A percentile compares a stretch with the other conserved stretches of the same genome.
Conservation (phyloP, 2,113 vertebrate species). For the Bambusicola thoracicus region DNA sequence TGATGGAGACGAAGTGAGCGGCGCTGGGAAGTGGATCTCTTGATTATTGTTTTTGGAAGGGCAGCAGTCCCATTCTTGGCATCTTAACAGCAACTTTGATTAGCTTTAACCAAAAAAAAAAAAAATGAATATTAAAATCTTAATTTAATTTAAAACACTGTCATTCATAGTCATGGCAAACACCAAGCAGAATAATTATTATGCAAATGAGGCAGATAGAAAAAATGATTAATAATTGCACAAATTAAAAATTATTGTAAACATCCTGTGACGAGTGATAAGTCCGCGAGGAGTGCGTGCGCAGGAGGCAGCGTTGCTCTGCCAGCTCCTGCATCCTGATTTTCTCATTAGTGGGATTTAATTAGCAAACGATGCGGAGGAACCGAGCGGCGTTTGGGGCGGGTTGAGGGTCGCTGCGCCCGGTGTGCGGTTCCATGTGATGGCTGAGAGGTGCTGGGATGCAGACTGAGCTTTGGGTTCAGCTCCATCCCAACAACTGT, state of each 20-base stretch:
- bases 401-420: accelerated
- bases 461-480: accelerated
- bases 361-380: slow-evolving; percentile 34
- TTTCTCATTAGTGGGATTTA: slow-evolving; percentile 68
- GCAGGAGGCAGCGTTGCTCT: slow-evolving; percentile 39
- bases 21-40: not conserved
- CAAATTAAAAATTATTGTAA: slow-evolving; percentile 86
- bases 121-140: slow-evolving; percentile 72
- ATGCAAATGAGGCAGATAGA: slow-evolving; percentile 84
- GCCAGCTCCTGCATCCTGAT: slow-evolving; percentile 45
- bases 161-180: slow-evolving; percentile 78
- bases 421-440: accelerated
- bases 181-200: slow-evolving; percentile 80
- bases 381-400: not conserved
- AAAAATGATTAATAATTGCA: slow-evolving; percentile 86
- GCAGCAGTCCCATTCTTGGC: not conserved
- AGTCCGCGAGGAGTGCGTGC: slow-evolving; percentile 50
- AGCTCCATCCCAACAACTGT: accelerated
- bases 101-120: slow-evolving; percentile 53
- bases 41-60: not conserved
- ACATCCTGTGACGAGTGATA: slow-evolving; percentile 82
- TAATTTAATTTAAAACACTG: slow-evolving; percentile 81
- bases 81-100: slow-evolving; percentile 56
- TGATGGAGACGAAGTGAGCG: not conserved
- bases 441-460: not conserved